Evolutionary conservation across 1,140 invertebrate species (phyloP).

Genomic region (Drosophila erecta): DNA sequence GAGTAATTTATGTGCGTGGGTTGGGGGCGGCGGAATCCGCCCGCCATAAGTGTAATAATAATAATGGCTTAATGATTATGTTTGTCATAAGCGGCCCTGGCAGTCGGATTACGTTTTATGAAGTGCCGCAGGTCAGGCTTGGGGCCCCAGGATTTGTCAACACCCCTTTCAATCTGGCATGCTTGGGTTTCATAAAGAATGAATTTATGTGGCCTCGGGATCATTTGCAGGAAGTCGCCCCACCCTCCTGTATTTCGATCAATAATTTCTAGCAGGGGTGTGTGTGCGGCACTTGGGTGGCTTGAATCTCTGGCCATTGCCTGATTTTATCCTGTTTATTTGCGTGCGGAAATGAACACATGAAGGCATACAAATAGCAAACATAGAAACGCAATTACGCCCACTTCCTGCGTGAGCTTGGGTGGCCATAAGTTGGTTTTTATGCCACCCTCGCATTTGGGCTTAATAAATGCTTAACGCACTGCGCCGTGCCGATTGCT

Average conservation of each 20-base stretch:
- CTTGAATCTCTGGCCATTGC: conserved; percentile 25
- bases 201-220: conserved; percentile 19
- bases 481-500: conserved; percentile 11
- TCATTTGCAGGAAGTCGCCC: conserved; percentile 8
- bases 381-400: conserved; percentile 80
- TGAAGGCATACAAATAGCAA: conserved; percentile 69
- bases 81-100: conserved; percentile 57
- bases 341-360: conserved; percentile 79
- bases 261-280: conserved; percentile 25
- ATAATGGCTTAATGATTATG: conserved; percentile 79
- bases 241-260: conserved; percentile 3
- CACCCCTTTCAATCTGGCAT: conserved; percentile 54
- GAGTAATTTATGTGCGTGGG: conserved; percentile 71
- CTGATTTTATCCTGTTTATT: conserved; percentile 67
- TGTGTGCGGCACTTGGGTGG: not conserved
- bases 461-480: conserved; percentile 50
- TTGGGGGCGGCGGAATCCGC: conserved; percentile 14
- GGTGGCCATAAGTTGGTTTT: conserved; percentile 30
- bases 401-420: conserved; percentile 56
- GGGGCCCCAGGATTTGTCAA: conserved; percentile 57
- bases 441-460: conserved; percentile 22
- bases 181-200: conserved; percentile 45
- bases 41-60: conserved; percentile 68
- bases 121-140: conserved; percentile 56
- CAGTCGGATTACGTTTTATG: conserved; percentile 59